These are phyloP conservation scores for Argyresthia goedartella DNA, from an alignment of 2,888 invertebrate genomes.

Conservation along the genomic window DNA sequence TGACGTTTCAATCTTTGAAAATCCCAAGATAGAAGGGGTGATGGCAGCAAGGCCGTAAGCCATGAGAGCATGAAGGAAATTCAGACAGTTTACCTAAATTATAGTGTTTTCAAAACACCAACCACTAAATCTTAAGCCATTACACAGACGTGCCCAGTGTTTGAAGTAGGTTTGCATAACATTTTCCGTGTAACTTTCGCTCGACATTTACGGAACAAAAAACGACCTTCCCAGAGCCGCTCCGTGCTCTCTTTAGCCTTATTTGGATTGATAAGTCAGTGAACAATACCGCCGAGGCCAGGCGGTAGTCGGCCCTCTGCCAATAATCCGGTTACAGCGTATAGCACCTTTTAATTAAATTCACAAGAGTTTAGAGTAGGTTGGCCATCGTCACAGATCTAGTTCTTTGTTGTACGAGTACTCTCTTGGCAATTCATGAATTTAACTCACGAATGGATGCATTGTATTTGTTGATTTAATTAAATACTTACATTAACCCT, in stretches of 20 bases:
- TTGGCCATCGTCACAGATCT: background rate
- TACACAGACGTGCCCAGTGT: too few species aligned
- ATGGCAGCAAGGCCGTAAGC: too few species aligned
- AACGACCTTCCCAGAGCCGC: constrained; percentile 17
- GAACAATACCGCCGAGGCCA: constrained; percentile 19
- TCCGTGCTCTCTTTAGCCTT: constrained; percentile 22
- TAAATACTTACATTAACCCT: too few species aligned
- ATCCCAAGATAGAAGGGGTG: too few species aligned
- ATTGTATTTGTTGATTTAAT: background rate
- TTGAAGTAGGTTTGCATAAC: background rate
- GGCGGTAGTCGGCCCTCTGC: constrained; percentile 13
- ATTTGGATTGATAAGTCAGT: constrained; percentile 3
- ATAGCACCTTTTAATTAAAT: background rate
- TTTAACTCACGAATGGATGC: background rate
- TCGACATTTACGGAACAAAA: constrained; percentile 18
- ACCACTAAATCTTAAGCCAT: too few species aligned
- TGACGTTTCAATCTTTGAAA: too few species aligned
- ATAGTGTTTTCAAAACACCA: too few species aligned
- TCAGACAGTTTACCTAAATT: too few species aligned
- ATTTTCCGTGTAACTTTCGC: constrained; percentile 16
- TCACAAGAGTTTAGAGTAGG: background rate
- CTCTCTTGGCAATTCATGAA: background rate
- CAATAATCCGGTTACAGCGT: background rate
- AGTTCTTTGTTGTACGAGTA: constrained; percentile 1
- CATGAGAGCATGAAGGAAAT: too few species aligned